Evolutionary conservation across 2,113 vertebrate genomes (phyloP), one percentile per base, ranked within the genome.

Genomic region (Aptenodytes patagonicus): DNA sequence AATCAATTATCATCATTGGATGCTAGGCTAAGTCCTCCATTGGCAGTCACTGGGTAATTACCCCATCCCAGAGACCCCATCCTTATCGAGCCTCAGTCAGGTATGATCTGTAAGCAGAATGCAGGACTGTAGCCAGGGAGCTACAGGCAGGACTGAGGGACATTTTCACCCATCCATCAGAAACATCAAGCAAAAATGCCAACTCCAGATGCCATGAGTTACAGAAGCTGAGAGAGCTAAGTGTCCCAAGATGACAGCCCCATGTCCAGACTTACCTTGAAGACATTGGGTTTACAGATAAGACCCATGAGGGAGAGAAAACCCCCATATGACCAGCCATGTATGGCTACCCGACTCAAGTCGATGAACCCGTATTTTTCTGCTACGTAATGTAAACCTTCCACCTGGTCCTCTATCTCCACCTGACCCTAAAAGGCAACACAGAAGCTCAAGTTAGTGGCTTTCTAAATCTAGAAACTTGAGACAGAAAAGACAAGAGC

Each of bases 241-340:
- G 52, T 1, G 31, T 36, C 42, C 86, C 18, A 17, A 20, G 25
- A 26, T 17, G 46, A n/a, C 31, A 21, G 18, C 21, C 25, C 25
- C 2, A n/a, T 0, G 3, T 4, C 7, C 17, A 76, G 66, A 57
- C 98, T 97, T 78, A 99, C 99, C 99, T 99, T 99, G 98, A 99
- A 99, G 96, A 99, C 79, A 1, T 99, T 99, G 55, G 99, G 99
- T 91, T 99, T 98, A 69, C 99, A 99, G 95, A 99, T 99, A 54
- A 99, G 99, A 24, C 99, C 99, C 99, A 99, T 99, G 96, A 99
- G 99, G 29, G 99, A 99, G 11, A 99, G 99, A 79, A 99, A 99
- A 21, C 99, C 99, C 3, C 99, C 99, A 0, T 99, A 99, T 4
- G 99, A 99, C 99, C 99, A 99, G 96, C 99, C 99, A 0, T 99